Percentiles rank a stretch among this genome's conserved stretches.
Conservation (phyloP, 2,113 vertebrate species). For the Psammodynastes pulverulentus region DNA sequence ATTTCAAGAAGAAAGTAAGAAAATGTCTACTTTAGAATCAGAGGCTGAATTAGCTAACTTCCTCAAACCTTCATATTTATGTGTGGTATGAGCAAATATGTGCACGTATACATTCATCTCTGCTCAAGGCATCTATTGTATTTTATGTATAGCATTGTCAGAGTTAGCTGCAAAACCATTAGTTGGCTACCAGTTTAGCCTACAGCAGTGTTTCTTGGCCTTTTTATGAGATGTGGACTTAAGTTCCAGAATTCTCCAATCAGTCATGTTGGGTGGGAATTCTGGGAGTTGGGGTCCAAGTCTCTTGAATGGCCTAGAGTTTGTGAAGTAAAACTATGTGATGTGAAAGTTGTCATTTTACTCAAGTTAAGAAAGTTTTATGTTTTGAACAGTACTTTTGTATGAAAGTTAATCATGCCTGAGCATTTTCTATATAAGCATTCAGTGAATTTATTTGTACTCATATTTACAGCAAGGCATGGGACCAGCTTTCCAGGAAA, state of each 20-base stretch:
- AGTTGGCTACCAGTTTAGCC: background rate
- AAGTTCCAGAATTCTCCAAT: background rate
- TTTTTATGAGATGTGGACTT: background rate
- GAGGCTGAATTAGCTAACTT: background rate
- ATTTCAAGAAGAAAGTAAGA: background rate
- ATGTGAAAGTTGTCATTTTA: background rate
- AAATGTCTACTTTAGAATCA: background rate
- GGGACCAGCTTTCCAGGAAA: background rate
- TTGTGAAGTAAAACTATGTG: background rate
- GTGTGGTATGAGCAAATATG: background rate
- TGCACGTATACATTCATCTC: background rate
- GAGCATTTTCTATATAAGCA: background rate
- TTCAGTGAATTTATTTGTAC: background rate
- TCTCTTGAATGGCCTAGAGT: background rate
- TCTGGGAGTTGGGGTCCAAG: background rate
- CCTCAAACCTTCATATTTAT: background rate
- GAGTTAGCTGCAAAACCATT: background rate
- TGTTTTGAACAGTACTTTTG: background rate
- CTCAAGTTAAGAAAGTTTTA: background rate
- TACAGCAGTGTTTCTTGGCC: background rate
- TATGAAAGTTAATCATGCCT: background rate
- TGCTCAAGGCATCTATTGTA: background rate
- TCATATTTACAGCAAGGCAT: background rate
- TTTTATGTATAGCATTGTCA: background rate
- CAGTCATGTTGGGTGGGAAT: background rate